A percentile compares a stretch with the other conserved stretches of the same genome.
phyloP scores from a whole-genome alignment of 2,113 vertebrate genomes.

The Coptodon rendalli region DNA sequence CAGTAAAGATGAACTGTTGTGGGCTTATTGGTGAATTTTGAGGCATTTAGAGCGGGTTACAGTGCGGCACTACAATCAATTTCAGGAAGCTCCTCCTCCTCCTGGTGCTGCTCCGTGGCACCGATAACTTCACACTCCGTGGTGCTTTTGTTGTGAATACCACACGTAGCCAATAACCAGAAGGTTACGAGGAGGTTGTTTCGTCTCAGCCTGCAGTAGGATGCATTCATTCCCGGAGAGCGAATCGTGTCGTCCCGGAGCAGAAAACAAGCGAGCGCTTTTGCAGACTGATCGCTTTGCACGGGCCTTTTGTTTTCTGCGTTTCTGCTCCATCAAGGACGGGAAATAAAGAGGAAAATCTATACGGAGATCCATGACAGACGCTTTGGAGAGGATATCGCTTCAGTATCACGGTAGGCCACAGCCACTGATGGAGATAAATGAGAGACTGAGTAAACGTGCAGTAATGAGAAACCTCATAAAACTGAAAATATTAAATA shows the following conservation, averaged over 20 bases:
- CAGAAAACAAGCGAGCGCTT: not conserved
- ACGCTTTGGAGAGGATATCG: not conserved
- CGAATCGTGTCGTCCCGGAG: not conserved
- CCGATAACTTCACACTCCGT: slow-evolving; percentile 1
- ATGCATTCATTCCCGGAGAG: not conserved
- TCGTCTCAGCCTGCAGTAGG: slow-evolving; percentile 10
- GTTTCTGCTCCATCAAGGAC: slow-evolving; percentile 36
- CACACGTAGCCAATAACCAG: slow-evolving; percentile 10
- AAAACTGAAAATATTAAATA: not conserved
- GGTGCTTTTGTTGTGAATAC: slow-evolving; percentile 29
- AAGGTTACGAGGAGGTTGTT: slow-evolving; percentile 61
- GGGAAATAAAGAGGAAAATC: not conserved
- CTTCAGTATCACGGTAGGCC: slow-evolving; percentile 50
- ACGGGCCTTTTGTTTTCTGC: slow-evolving; percentile 20
- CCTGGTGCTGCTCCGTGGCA: slow-evolving; percentile 14
- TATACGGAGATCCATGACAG: slow-evolving; percentile 28
- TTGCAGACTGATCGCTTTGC: not conserved
- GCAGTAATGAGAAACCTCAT: not conserved
- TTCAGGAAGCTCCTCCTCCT: not conserved
- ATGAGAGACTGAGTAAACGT: not conserved
- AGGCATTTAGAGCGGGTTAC: not conserved
- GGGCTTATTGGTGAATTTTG: not conserved
- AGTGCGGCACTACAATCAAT: not conserved
- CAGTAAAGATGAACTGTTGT: not conserved
- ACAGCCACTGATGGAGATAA: not conserved